phyloP scores from a whole-genome alignment of 2,113 vertebrate species.

The Actenoides lindsayi region DNA sequence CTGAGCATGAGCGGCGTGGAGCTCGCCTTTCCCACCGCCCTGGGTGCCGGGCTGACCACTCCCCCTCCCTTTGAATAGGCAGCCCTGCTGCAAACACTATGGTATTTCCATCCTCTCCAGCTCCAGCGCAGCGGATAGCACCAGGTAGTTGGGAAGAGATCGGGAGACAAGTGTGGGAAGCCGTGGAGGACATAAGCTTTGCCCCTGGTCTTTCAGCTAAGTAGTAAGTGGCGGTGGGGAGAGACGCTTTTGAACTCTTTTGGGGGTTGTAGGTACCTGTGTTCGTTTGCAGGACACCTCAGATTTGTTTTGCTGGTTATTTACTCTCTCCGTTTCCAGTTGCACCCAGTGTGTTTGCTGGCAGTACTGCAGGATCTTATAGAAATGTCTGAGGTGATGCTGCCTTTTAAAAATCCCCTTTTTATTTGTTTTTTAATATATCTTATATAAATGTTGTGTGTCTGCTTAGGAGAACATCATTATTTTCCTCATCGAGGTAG shows the following conservation, averaged over 20 bases:
- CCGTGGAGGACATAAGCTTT: conserved; percentile 46
- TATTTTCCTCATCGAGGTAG: neutral
- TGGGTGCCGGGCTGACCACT: conserved; percentile 72
- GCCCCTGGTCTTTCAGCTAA: conserved; percentile 45
- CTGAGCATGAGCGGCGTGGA: neutral
- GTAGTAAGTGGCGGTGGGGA: conserved; percentile 63
- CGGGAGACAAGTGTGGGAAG: conserved; percentile 42
- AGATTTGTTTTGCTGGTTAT: neutral
- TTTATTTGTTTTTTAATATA: neutral
- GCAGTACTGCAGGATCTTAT: neutral
- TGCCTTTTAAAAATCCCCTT: neutral
- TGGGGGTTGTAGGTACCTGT: neutral
- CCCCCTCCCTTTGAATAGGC: conserved; percentile 82
- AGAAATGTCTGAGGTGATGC: neutral
- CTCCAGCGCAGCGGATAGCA: conserved; percentile 61
- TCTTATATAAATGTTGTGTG: neutral
- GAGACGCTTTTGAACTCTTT: conserved; percentile 12
- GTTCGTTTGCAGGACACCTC: neutral
- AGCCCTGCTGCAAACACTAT: conserved; percentile 81
- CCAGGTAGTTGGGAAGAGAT: conserved; percentile 75
- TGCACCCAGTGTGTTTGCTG: neutral
- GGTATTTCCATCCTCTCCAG: conserved; percentile 86
- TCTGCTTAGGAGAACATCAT: neutral
- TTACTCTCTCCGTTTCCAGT: neutral
- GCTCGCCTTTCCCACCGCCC: conserved; percentile 33